Conservation (phyloP, 2,888 invertebrate species). For the Synanthedon tipuliformis region DNA sequence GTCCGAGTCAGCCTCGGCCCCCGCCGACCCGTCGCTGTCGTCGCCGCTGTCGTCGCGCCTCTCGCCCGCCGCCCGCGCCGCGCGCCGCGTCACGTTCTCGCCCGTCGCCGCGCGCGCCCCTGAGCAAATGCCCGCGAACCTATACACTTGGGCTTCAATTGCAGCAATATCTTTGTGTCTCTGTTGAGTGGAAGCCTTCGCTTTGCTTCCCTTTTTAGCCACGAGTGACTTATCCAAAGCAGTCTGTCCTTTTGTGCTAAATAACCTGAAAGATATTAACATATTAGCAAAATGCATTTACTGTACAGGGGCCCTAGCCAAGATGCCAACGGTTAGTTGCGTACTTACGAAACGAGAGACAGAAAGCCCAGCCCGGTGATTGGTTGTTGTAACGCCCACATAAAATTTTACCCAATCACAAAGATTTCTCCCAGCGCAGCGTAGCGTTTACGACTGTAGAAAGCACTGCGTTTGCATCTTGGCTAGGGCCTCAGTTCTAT, state of each 20-base stretch:
- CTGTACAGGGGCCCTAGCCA: too few species aligned
- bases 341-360: too few species aligned
- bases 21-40: slow-evolving; percentile 81
- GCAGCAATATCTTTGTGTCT: slow-evolving; percentile 89
- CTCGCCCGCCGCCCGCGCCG: slow-evolving; percentile 94
- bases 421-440: too few species aligned
- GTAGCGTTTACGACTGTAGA: too few species aligned
- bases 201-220: slow-evolving; percentile 84
- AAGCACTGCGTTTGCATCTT: too few species aligned
- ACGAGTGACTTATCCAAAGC: slow-evolving; percentile 91
- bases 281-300: too few species aligned
- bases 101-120: slow-evolving; percentile 91
- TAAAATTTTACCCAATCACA: too few species aligned
- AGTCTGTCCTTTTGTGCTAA: slow-evolving; percentile 94
- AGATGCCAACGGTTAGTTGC: too few species aligned
- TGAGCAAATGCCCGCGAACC: slow-evolving; percentile 84
- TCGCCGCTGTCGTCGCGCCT: slow-evolving; percentile 92
- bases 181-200: slow-evolving; percentile 61
- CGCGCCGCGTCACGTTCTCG: slow-evolving; percentile 98
- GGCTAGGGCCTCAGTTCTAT: too few species aligned
- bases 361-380: too few species aligned
- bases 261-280: slow-evolving; percentile 66
- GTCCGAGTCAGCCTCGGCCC: slow-evolving; percentile 90
- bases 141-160: slow-evolving; percentile 91
- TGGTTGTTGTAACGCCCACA: too few species aligned